Percentiles rank a stretch among this genome's conserved stretches.
Evolutionary conservation across 2,797 vertebrate genomes (phyloP).

Genomic region (Margarornis squamiger): DNA sequence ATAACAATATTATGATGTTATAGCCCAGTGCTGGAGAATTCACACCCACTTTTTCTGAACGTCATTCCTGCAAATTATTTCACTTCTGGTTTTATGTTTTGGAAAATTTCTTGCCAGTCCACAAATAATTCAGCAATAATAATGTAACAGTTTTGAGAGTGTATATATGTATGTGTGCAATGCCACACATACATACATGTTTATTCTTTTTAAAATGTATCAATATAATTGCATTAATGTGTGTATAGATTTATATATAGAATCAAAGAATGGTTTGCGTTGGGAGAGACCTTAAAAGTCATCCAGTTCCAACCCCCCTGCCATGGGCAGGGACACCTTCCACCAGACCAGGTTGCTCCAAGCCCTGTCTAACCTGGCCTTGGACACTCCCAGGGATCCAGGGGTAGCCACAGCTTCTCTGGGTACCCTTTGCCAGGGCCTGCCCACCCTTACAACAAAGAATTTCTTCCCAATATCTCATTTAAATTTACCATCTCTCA

Average conservation of each 20-base stretch:
- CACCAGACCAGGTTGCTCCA: neutral
- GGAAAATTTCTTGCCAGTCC: neutral
- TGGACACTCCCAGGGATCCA: neutral
- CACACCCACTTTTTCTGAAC: neutral
- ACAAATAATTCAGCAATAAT: neutral
- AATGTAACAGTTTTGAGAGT: neutral
- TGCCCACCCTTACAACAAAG: neutral
- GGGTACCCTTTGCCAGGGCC: neutral
- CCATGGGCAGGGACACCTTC: neutral
- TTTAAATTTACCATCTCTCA: neutral
- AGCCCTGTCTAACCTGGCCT: rapidly evolving
- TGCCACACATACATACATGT: rapidly evolving
- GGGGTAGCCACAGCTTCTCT: neutral
- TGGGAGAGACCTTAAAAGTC: neutral
- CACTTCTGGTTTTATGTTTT: neutral
- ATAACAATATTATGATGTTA: neutral
- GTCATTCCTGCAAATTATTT: neutral
- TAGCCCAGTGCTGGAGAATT: neutral
- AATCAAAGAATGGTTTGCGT: neutral
- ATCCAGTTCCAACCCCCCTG: rapidly evolving
- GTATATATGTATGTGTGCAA: neutral
- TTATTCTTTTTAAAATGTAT: neutral
- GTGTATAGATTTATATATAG: neutral
- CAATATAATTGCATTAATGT: rapidly evolving
- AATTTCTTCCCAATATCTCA: neutral